Base-by-base conservation (phyloP, 37 sponge, comb jelly and placozoan genomes). In the Hormiphora californensis region DNA sequence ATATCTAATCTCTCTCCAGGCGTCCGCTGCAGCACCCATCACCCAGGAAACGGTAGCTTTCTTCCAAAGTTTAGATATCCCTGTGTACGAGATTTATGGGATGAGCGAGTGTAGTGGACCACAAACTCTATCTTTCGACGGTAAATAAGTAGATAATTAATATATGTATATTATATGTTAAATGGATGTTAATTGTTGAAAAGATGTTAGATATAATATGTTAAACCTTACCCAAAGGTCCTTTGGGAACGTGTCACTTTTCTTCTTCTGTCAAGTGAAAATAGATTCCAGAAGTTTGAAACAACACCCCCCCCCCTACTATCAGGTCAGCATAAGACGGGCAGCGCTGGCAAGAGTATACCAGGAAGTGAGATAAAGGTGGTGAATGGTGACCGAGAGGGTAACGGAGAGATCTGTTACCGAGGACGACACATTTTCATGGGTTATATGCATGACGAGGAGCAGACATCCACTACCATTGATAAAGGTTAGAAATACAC, bases 371-470 rank as follows among this genome's bases (percentile, higher is more conserved):
- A 96, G 85, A 69, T 92, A 54, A 94, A 89, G 88, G 89, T 96
- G 5, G 91, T 91, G 28, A 93, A 90, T 54, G 94, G 93, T 23
- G 92, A 92, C 55, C 85, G 92, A 54, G 85, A 63, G 54, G 90
- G 92, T 41, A 89, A 89, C 22, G 89, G 89, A 62, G 89, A 93
- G 89, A 88, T 97, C 12, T 94, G 94, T 40, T 91, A 91, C 86
- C 85, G 93, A 39, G 99, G 99, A 4, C 85, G 99, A 19, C 93
- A 94, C 51, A 89, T 97, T 53, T 94, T 97, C 87, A 94, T 97
- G 95, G 99, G 95, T 0, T 97, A 97, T 62, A 90, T 97, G 61
- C 86, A 91, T 17, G 87, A 91, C 40, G 93, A 92, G 89, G 89
- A 89, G 69, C 93, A 94, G 91, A 94, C 95, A 0, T 85, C 38